phyloP scores from a whole-genome alignment of 2,888 invertebrate genomes.

The Patella depressa region DNA sequence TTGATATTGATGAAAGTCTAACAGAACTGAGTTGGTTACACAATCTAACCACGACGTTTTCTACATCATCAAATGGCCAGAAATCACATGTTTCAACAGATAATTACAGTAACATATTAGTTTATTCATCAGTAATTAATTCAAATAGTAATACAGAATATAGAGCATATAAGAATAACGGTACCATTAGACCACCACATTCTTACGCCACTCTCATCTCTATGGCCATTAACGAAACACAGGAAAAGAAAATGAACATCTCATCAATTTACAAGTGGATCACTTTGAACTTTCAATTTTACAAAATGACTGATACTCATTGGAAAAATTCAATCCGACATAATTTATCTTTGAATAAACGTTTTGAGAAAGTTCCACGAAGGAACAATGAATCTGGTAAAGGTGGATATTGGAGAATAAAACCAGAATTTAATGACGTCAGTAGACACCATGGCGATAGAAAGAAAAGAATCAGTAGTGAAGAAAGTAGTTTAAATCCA shows the following conservation, averaged over 20 bases:
- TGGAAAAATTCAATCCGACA: constrained; percentile 91
- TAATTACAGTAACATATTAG: no score
- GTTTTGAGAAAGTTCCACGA: constrained; percentile 89
- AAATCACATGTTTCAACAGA: no score
- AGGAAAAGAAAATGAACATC: neutral
- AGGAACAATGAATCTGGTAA: neutral
- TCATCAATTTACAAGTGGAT: constrained; percentile 9
- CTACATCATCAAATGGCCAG: no score
- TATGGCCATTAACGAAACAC: neutral
- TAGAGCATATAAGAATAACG: no score
- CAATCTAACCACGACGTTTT: no score
- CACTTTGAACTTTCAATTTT: neutral
- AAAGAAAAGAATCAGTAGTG: no score
- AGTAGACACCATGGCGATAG: no score
- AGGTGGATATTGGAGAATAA: constrained; percentile 8
- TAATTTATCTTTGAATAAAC: constrained; percentile 96
- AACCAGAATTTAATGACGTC: neutral
- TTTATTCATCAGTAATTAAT: no score
- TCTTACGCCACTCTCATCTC: neutral
- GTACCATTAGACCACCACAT: neutral
- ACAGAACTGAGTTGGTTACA: no score
- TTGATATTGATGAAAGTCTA: no score
- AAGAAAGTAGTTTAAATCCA: no score
- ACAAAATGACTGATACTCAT: neutral
- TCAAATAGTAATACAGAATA: no score